Percentiles rank a stretch among this genome's conserved stretches.
Conservation (phyloP, 2,113 vertebrate genomes). For the Neofelis nebulosa region DNA sequence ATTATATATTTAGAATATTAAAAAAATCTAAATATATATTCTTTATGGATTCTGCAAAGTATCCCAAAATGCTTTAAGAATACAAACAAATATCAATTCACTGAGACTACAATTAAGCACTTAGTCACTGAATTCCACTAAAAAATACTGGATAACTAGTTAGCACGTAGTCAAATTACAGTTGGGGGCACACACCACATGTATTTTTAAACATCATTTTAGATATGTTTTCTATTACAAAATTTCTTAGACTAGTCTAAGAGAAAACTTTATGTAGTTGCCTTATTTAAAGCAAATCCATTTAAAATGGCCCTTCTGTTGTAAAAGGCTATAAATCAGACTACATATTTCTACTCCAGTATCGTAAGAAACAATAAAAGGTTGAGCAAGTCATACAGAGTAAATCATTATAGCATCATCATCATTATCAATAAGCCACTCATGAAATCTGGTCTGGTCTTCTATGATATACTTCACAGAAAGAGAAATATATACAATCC, state of each 20-base stretch:
- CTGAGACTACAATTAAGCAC: not conserved
- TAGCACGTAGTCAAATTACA: not conserved
- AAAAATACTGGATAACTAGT: not conserved
- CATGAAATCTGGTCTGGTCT: not conserved
- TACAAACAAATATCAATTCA: not conserved
- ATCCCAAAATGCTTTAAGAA: slow-evolving; percentile 21
- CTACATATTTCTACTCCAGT: not conserved
- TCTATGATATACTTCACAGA: not conserved
- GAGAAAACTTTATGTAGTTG: slow-evolving; percentile 13
- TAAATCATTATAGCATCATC: not conserved
- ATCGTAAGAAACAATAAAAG: not conserved
- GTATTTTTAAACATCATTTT: slow-evolving; percentile 9
- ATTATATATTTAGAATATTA: not conserved
- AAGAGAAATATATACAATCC: not conserved
- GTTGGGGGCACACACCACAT: not conserved
- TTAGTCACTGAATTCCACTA: not conserved
- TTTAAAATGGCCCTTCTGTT: not conserved
- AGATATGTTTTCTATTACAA: not conserved
- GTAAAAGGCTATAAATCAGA: not conserved
- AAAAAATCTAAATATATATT: slow-evolving; percentile 11
- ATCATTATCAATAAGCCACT: not conserved
- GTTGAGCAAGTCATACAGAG: not conserved
- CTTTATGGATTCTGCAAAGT: not conserved
- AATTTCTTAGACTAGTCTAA: not conserved
- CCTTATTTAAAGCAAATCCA: slow-evolving; percentile 5